Evolutionary conservation across 2,797 vertebrate genomes (phyloP), one percentile per base, ranked within the genome.

Genomic region (Sparus aurata): DNA sequence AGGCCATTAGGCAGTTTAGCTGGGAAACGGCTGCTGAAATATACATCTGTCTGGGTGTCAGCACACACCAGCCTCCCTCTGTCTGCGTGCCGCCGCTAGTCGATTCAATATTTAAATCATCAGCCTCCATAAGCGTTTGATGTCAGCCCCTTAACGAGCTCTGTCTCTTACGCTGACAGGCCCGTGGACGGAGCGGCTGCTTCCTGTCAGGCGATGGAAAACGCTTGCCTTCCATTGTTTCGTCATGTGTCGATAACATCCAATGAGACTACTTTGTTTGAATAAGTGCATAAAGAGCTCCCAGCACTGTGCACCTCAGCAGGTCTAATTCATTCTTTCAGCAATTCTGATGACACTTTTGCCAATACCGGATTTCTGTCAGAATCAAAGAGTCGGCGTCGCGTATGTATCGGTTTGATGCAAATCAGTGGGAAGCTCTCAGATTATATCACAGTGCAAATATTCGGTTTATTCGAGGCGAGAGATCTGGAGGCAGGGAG

Each of bases 11-110:
- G 86, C 92, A 93, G 90, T 95, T 95, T 93, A 93, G 84, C 88
- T 30, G 88, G 91, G 92, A 95, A 95, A 93, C 76, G 86, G 85
- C 91, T 94, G 86, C 85, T 95, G 84, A 95, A 95, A 95, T 93
- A 94, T 94, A 93, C 90, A 94, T 95, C 91, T 93, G 90, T 90
- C 90, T 92, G 72, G 69, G 84, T 84, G 90, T 94, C 92, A 91
- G 92, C 91, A 89, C 86, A 83, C 76, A 81, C 65, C 82, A 85
- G 84, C 84, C 80, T 82, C 80, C 52, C 77, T 83, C 88, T 83
- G 88, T 86, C 87, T 89, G 83, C 55, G 3, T 59, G 80, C 81
- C 11, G 80, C 87, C 34, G 74, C 83, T 50, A 72, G 92, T 94
- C 85, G 62, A 83, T 91, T 93, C 91, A 93, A 92, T 93, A 94